Percentiles rank a stretch among this genome's conserved stretches.
Conservation (phyloP, 64 coral and sea anemone genomes). For the Actinia equina region DNA sequence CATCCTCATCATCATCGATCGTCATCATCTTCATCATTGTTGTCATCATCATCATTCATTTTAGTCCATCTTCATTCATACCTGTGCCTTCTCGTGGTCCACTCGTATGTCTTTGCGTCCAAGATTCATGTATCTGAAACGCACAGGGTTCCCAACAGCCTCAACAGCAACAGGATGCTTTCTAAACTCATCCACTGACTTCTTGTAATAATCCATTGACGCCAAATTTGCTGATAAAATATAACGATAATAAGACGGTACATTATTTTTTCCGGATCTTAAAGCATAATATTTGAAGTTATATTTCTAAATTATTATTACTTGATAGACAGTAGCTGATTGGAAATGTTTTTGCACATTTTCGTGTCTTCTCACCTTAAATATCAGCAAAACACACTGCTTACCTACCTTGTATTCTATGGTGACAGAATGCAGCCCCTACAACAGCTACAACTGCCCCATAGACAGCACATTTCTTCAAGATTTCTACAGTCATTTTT, state of each 20-base stretch:
- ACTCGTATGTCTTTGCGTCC: slow-evolving; percentile 7
- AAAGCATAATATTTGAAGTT: too few relatives aligned
- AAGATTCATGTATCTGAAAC: slow-evolving; percentile 57
- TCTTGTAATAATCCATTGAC: slow-evolving; percentile 84
- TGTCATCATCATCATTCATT: not conserved
- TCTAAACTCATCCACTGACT: slow-evolving; percentile 57
- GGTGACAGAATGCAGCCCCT: slow-evolving; percentile 80
- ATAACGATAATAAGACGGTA: not conserved
- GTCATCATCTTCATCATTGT: not conserved
- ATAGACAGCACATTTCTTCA: slow-evolving; percentile 76
- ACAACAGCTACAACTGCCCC: slow-evolving; percentile 72
- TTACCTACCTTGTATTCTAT: slow-evolving; percentile 77
- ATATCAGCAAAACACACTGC: not conserved
- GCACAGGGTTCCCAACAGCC: slow-evolving; percentile 71
- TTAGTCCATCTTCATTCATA: slow-evolving; percentile 26
- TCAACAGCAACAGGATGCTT: slow-evolving; percentile 59
- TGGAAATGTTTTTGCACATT: not conserved
- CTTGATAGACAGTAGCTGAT: too few relatives aligned
- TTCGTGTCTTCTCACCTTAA: not conserved
- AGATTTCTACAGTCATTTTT: slow-evolving; percentile 17
- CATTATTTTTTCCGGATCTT: too few relatives aligned
- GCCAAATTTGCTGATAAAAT: slow-evolving; percentile 66
- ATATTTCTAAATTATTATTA: too few relatives aligned
- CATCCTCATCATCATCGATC: not conserved
- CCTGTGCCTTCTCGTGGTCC: not conserved